Conservation (phyloP, 2,888 invertebrate genomes). For the Polydesmus complanatus region DNA sequence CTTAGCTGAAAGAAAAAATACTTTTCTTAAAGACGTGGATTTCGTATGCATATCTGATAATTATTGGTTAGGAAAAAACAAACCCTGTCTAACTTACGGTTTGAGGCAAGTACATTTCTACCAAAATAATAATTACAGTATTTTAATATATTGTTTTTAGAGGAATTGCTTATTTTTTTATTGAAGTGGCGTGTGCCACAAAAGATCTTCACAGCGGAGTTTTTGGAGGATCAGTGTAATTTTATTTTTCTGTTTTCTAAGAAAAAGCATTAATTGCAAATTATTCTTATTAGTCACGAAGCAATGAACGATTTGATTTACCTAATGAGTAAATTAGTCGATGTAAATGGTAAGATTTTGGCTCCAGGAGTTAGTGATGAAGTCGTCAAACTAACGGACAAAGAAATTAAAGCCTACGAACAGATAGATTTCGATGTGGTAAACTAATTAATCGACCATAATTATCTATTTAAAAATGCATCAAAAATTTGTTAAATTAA, state of each 20-base stretch:
- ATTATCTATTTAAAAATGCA: no score
- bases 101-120: conserved; percentile 41
- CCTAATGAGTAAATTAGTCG: conserved; percentile 66
- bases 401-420: conserved; percentile 57
- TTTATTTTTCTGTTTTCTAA: conserved; percentile 21
- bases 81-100: conserved; percentile 94
- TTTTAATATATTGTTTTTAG: conserved; percentile 24
- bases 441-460: conserved; percentile 7
- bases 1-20: conserved; percentile 52
- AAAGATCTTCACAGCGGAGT: conserved; percentile 94
- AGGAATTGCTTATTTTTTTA: conserved; percentile 78
- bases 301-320: conserved; percentile 84
- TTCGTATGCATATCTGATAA: conserved; percentile 97
- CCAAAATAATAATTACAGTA: background rate
- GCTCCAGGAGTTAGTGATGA: conserved; percentile 68
- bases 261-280: background rate
- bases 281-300: conserved; percentile 45
- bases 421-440: conserved; percentile 71
- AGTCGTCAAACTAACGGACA: conserved; percentile 56
- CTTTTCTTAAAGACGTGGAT: conserved; percentile 69
- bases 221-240: conserved; percentile 83
- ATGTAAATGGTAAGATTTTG: conserved; percentile 71
- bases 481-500: conserved; percentile 1
- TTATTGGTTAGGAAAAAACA: conserved; percentile 94
- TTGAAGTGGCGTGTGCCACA: conserved; percentile 72